phyloP scores from a whole-genome alignment of 2,113 vertebrate genomes.

The Piprites chloris region DNA sequence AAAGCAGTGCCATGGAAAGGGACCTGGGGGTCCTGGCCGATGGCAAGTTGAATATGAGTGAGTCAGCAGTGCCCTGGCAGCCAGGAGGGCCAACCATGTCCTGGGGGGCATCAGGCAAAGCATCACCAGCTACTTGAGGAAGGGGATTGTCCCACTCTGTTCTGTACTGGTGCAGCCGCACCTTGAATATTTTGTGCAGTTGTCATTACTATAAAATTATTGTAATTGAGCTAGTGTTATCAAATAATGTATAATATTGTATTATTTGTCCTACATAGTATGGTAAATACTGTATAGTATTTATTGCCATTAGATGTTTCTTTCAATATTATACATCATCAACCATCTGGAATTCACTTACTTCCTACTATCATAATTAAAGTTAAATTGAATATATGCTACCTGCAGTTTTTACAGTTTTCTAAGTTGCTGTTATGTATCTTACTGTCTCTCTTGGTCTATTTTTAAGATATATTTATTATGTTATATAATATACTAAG shows the following conservation, averaged over 20 bases:
- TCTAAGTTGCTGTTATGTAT: neutral
- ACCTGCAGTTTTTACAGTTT: neutral
- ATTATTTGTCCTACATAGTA: neutral
- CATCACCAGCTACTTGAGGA: accelerated
- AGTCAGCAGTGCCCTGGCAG: neutral
- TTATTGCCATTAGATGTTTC: neutral
- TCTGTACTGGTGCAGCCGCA: accelerated
- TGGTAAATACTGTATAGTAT: neutral
- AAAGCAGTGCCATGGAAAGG: neutral
- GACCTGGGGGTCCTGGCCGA: accelerated
- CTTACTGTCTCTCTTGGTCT: neutral
- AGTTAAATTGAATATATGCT: neutral
- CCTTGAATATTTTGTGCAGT: accelerated
- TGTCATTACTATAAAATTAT: neutral
- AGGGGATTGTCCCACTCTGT: neutral
- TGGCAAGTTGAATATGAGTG: accelerated
- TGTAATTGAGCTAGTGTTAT: neutral
- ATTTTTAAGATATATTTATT: neutral
- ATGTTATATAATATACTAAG: neutral
- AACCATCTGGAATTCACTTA: neutral
- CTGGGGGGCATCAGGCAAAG: neutral
- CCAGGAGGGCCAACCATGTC: accelerated
- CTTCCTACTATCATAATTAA: neutral
- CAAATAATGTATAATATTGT: neutral
- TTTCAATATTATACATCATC: neutral